These are phyloP conservation scores for Campoletis raptor DNA, from an alignment of 2,888 invertebrate genomes.

Conservation along the genomic window DNA sequence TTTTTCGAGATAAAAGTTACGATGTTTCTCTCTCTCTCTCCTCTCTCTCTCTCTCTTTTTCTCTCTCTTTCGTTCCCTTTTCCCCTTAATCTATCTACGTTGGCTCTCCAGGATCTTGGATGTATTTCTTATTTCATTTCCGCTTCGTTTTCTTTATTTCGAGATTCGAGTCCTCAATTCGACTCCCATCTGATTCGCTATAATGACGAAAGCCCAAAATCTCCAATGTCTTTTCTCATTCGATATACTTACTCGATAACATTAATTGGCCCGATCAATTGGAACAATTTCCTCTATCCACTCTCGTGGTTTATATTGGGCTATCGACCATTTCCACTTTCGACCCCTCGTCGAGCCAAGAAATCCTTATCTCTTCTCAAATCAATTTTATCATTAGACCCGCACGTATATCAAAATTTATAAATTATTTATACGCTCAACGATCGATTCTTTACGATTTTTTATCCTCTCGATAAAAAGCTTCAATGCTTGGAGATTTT, in stretches of 20 bases:
- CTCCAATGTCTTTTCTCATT: slow-evolving; percentile 13
- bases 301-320: slow-evolving; percentile 30
- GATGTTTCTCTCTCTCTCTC: not conserved
- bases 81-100: not conserved
- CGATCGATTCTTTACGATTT: slow-evolving; percentile 6
- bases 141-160: slow-evolving; percentile 7
- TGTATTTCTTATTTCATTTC: slow-evolving; percentile 28
- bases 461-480: not conserved
- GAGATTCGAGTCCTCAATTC: not conserved
- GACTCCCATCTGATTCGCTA: slow-evolving; percentile 9
- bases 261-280: slow-evolving; percentile 61
- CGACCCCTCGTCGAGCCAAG: slow-evolving; percentile 29
- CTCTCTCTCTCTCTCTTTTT: not conserved
- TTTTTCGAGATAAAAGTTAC: slow-evolving; percentile 27
- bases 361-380: slow-evolving; percentile 8
- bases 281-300: slow-evolving; percentile 42
- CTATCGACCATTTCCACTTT: slow-evolving; percentile 33
- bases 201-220: slow-evolving; percentile 31
- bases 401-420: not conserved
- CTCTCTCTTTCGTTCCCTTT: not conserved
- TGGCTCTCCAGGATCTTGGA: not conserved
- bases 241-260: slow-evolving; percentile 42
- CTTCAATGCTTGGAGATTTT: not conserved
- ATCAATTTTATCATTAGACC: slow-evolving; percentile 1
- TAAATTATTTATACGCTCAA: not conserved